These are phyloP conservation scores for Vanacampus margaritifer DNA, from an alignment of 2,113 vertebrate species.

Conservation along the genomic window DNA sequence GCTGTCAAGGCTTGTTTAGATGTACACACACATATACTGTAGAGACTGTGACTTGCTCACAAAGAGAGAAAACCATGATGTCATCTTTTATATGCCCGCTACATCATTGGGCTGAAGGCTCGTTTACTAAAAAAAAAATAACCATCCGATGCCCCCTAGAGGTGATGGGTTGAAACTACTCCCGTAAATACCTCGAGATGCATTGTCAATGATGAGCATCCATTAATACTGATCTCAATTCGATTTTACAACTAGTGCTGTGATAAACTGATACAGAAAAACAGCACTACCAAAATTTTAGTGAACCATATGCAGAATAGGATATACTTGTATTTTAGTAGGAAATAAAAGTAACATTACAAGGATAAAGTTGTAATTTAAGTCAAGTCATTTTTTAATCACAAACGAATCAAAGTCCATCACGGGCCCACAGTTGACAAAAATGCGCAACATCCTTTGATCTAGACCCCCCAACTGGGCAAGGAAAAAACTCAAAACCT, in stretches of 20 bases:
- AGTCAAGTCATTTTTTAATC: no score
- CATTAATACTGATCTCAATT: neutral
- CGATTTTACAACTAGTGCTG: neutral
- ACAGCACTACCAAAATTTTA: no score
- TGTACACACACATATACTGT: conserved; percentile 29
- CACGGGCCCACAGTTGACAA: no score
- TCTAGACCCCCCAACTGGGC: no score
- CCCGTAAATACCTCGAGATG: neutral
- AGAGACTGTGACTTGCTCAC: conserved; percentile 51
- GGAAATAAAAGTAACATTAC: no score
- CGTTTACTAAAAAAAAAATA: conserved; percentile 21
- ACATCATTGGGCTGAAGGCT: conserved; percentile 34
- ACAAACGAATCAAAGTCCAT: no score
- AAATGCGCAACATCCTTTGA: no score
- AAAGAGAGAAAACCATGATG: conserved; percentile 65
- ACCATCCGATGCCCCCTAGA: conserved; percentile 61
- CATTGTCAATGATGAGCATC: neutral
- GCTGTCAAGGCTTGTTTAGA: conserved; percentile 36
- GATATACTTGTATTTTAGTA: no score
- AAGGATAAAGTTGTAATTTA: no score
- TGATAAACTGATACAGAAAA: neutral
- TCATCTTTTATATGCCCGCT: conserved; percentile 64
- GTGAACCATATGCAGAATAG: no score
- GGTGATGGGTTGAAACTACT: conserved; percentile 38
- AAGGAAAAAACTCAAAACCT: no score